These are phyloP conservation scores for Diachasmimorpha longicaudata DNA, from an alignment of 1,140 invertebrate genomes.

Conservation along the genomic window DNA sequence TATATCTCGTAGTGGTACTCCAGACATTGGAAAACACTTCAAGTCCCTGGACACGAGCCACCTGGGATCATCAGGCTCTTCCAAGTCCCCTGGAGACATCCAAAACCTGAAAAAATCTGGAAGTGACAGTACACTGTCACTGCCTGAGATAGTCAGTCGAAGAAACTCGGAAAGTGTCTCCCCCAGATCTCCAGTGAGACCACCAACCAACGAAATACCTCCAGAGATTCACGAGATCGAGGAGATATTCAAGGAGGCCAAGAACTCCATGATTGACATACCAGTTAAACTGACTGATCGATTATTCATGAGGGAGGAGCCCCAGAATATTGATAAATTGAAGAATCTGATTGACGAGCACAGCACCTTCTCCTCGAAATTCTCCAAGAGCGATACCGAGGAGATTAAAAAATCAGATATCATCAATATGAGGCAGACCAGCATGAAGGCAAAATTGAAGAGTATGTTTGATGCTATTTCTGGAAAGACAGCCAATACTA, in stretches of 20 bases:
- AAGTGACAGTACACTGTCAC: neutral
- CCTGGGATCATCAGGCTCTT: neutral
- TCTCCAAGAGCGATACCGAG: constrained; percentile 48
- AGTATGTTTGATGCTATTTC: constrained; percentile 61
- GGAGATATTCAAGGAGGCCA: neutral
- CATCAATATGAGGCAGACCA: constrained; percentile 54
- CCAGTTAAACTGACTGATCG: constrained; percentile 48
- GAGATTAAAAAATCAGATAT: constrained; percentile 59
- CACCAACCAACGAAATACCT: neutral
- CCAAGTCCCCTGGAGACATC: neutral
- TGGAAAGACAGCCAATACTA: constrained; percentile 53
- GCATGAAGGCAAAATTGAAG: constrained; percentile 54
- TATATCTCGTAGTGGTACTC: constrained; percentile 48
- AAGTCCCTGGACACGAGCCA: constrained; percentile 44
- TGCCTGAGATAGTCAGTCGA: neutral
- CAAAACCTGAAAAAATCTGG: neutral
- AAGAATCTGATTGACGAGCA: constrained; percentile 51
- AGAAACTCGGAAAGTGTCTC: neutral
- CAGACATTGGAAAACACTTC: constrained; percentile 56
- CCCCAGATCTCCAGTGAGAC: neutral
- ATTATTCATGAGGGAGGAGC: constrained; percentile 57
- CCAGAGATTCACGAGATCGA: neutral
- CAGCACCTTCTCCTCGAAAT: constrained; percentile 41
- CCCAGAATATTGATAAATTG: constrained; percentile 53
- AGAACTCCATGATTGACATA: neutral